A percentile compares a stretch with the other conserved stretches of the same genome.
Conservation (phyloP, 64 coral and sea anemone genomes). For the Platygyra sinensis region DNA sequence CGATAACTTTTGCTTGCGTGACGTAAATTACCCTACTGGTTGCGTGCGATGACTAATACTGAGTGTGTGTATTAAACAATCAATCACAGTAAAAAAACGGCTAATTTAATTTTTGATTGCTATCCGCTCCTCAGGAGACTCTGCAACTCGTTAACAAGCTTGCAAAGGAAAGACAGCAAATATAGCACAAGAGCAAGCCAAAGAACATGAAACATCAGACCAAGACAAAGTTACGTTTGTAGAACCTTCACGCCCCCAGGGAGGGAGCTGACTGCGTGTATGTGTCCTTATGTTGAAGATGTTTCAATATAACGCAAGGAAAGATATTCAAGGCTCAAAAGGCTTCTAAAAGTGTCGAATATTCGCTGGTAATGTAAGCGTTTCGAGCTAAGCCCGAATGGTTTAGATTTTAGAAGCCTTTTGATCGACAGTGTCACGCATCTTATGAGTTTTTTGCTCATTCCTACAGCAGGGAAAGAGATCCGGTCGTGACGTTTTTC, state of each 20-base stretch:
- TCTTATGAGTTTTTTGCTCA: too few relatives aligned
- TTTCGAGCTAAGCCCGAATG: too few relatives aligned
- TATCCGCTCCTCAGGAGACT: slow-evolving; percentile 17
- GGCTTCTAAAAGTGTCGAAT: too few relatives aligned
- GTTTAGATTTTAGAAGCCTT: too few relatives aligned
- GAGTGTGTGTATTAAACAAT: neutral
- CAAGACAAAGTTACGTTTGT: slow-evolving; percentile 4
- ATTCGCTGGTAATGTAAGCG: too few relatives aligned
- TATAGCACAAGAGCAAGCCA: neutral
- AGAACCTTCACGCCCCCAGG: neutral
- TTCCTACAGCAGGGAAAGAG: too few relatives aligned
- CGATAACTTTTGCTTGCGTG: too few relatives aligned
- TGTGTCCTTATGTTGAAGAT: too few relatives aligned
- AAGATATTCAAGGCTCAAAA: too few relatives aligned
- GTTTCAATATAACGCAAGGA: too few relatives aligned
- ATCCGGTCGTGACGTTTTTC: too few relatives aligned
- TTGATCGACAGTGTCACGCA: too few relatives aligned
- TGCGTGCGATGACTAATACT: neutral
- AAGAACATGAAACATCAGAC: neutral
- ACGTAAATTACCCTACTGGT: neutral
- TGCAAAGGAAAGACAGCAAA: slow-evolving; percentile 17
- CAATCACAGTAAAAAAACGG: neutral
- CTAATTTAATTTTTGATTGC: neutral
- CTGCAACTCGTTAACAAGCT: slow-evolving; percentile 6
- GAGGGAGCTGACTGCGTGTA: neutral